Percentiles rank a stretch among this genome's conserved stretches.
phyloP scores from a whole-genome alignment of 35 echinoderm and acorn worm species.

The Hemicentrotus pulcherrimus region DNA sequence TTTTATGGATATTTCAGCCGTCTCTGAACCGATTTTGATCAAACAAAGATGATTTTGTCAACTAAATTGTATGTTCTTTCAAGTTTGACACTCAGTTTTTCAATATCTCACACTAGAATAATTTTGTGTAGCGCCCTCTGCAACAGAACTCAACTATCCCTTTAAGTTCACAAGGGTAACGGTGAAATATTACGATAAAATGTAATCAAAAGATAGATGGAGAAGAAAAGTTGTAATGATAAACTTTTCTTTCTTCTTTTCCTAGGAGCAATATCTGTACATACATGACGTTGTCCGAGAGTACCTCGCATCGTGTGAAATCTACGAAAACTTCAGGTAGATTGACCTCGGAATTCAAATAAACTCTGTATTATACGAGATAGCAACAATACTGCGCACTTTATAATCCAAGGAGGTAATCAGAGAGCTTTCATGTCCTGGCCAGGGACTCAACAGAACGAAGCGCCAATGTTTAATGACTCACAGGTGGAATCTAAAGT shows the following conservation, averaged over 20 bases:
- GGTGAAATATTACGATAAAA: too few species aligned
- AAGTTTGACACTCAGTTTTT: too few species aligned
- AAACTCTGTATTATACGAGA: neutral
- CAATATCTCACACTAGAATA: too few species aligned
- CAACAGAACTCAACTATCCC: too few species aligned
- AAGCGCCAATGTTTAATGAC: neutral
- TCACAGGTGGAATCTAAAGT: neutral
- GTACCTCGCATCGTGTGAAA: slow-evolving; percentile 42
- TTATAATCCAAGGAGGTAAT: neutral
- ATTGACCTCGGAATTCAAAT: neutral
- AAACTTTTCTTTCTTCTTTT: neutral
- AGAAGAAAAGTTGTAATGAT: neutral
- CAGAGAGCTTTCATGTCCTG: neutral
- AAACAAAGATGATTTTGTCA: too few species aligned
- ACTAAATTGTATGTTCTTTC: too few species aligned
- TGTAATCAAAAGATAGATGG: too few species aligned
- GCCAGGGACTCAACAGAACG: neutral
- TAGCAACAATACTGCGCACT: neutral
- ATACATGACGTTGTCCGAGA: slow-evolving; percentile 43
- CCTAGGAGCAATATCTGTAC: slow-evolving; percentile 42
- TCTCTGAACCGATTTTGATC: too few species aligned
- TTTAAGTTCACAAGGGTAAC: too few species aligned
- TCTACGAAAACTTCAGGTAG: slow-evolving; percentile 55
- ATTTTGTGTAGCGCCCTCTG: too few species aligned
- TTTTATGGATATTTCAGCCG: too few species aligned